These are phyloP conservation scores for Microcebus ravelobensis DNA, from an alignment of 2,113 vertebrate genomes.

Conservation along the genomic window DNA sequence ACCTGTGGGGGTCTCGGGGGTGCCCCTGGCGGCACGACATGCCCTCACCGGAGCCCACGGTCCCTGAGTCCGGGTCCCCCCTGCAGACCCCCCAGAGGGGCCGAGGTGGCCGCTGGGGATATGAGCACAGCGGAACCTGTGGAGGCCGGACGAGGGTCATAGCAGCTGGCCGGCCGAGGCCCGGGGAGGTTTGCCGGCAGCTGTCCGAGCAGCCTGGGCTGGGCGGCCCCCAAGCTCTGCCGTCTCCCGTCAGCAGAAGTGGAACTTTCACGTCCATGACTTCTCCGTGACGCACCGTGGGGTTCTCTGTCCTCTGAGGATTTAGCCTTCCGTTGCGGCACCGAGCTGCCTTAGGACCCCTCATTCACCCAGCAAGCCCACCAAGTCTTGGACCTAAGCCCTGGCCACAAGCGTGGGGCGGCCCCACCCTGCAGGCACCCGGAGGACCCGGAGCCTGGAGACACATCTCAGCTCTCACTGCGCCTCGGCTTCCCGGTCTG, in stretches of 20 bases:
- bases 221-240: not conserved
- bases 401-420: not conserved
- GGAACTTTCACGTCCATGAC: not conserved
- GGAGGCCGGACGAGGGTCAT: fast-evolving
- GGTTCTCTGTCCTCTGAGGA: not conserved
- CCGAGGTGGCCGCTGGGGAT: fast-evolving
- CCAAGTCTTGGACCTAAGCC: not conserved
- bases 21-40: fast-evolving
- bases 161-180: not conserved
- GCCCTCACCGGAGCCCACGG: fast-evolving
- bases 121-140: fast-evolving
- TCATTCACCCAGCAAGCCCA: not conserved
- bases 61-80: not conserved
- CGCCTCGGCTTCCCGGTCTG: not conserved
- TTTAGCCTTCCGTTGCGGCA: not conserved
- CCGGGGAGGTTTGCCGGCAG: fast-evolving
- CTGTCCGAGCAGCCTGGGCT: not conserved
- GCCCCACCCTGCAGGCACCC: fast-evolving
- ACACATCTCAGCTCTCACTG: not conserved
- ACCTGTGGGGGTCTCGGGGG: not conserved
- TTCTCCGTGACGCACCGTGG: fast-evolving
- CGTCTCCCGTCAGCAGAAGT: fast-evolving
- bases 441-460: not conserved
- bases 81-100: fast-evolving
- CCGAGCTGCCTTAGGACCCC: not conserved